Evolutionary conservation across 2,888 invertebrate genomes (phyloP), one percentile per base, ranked within the genome.

Genomic region (Oxytorus armatus): DNA sequence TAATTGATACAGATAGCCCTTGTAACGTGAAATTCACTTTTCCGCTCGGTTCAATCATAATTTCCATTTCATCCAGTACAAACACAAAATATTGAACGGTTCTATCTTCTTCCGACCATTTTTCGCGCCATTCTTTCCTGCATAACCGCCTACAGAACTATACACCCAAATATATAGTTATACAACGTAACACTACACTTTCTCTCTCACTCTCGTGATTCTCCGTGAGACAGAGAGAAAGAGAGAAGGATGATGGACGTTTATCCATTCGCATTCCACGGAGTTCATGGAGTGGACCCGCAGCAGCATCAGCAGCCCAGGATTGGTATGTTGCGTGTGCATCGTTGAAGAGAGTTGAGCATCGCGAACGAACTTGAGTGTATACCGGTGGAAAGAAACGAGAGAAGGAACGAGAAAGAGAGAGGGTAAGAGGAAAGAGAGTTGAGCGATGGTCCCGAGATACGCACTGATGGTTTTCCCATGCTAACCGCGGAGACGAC

Each of bases 391-490:
- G 29, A 49, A 47, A 61, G 21, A n/a, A 39, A 39, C 49, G 36
- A 65, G 33, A n/a, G 42, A 55, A 7, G 47, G 23, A 55, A 47
- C 29, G 72, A 57, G 57, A 49, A 57, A 66, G 49, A 23, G 36
- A 53, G 25, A 2, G 53, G 53, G 51, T 36, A 14, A 66, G 25
- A 39, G 65, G 61, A 70, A 79, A 47, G 77, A 76, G 79, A 79
- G 75, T 81, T 83, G 86, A 82, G 84, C 81, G 86, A 84, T 85
- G 83, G 81, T 84, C 84, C 79, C 63, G 78, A 80, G 88, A 86
- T 87, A 88, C 88, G 89, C 89, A 85, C 86, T 86, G 85, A 86
- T 86, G 86, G 77, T 84, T 84, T 86, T 88, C 88, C 87, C 88
- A 80, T 80, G 80, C 80, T 76, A 80, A 80, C 76, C 61, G 55